A percentile compares a stretch with the other conserved stretches of the same genome.
Conservation (phyloP, 2,888 invertebrate species). For the Thera britannica region DNA sequence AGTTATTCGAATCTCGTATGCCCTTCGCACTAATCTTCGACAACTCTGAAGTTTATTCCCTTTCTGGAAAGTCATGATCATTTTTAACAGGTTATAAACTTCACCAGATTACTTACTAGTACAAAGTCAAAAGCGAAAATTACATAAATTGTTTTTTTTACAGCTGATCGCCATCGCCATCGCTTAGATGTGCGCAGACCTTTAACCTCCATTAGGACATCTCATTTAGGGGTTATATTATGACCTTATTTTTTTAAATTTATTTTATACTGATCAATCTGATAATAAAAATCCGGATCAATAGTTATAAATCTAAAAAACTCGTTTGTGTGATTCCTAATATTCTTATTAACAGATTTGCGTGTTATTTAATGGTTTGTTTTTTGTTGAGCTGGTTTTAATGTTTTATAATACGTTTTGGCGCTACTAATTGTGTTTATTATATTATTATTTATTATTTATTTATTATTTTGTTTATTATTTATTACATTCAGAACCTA, state of each 20-base stretch:
- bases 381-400: constrained; percentile 34
- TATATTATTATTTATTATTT: too few species aligned
- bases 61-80: too few species aligned
- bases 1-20: too few species aligned
- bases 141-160: too few species aligned
- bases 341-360: constrained; percentile 31
- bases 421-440: constrained; percentile 11
- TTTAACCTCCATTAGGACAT: background rate
- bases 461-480: too few species aligned
- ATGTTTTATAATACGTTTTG: constrained; percentile 11
- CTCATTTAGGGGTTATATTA: background rate
- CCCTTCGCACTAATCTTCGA: too few species aligned
- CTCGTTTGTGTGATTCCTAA: constrained; percentile 33
- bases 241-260: constrained; percentile 5
- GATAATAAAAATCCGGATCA: constrained; percentile 17
- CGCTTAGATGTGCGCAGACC: too few species aligned
- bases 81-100: too few species aligned
- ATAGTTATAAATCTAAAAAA: constrained; percentile 34
- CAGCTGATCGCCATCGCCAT: too few species aligned
- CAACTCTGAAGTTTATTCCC: too few species aligned
- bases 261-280: constrained; percentile 11
- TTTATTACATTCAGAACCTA: constrained; percentile 5
- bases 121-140: too few species aligned
- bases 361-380: constrained; percentile 25
- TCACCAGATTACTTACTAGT: too few species aligned